Conservation (phyloP, 2,797 vertebrate genomes). For the Acestrorhynchus altus region DNA sequence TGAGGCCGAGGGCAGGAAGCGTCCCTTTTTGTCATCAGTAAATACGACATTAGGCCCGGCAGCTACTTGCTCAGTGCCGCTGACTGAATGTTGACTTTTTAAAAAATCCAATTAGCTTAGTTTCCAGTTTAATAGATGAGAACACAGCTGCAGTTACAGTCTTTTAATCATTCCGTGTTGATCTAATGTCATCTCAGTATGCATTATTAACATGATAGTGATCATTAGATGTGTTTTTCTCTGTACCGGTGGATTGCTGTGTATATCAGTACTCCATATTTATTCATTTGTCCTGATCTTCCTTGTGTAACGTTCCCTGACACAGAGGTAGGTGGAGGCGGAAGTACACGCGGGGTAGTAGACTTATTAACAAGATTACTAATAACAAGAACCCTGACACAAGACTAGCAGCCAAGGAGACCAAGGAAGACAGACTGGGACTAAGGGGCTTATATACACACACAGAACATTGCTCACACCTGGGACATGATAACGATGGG, state of each 20-base stretch:
- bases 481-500: no score
- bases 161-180: slow-evolving; percentile 37
- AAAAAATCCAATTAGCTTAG: slow-evolving; percentile 48
- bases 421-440: no score
- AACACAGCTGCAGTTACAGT: background rate
- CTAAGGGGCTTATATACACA: no score
- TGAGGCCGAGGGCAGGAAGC: slow-evolving; percentile 13
- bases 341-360: no score
- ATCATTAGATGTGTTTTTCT: background rate
- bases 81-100: slow-evolving; percentile 50
- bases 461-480: no score
- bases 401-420: no score
- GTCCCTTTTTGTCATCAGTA: slow-evolving; percentile 13
- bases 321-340: no score
- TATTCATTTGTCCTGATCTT: no score
- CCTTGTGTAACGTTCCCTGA: no score
- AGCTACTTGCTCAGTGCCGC: slow-evolving; percentile 44
- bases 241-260: background rate
- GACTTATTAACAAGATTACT: no score
- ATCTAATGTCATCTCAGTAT: slow-evolving; percentile 30
- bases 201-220: slow-evolving; percentile 7
- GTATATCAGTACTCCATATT: background rate
- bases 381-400: no score
- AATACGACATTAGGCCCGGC: slow-evolving; percentile 15
- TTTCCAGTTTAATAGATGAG: slow-evolving; percentile 37